Conservation (phyloP, 2,888 invertebrate species). For the Heliconius ethilla region DNA sequence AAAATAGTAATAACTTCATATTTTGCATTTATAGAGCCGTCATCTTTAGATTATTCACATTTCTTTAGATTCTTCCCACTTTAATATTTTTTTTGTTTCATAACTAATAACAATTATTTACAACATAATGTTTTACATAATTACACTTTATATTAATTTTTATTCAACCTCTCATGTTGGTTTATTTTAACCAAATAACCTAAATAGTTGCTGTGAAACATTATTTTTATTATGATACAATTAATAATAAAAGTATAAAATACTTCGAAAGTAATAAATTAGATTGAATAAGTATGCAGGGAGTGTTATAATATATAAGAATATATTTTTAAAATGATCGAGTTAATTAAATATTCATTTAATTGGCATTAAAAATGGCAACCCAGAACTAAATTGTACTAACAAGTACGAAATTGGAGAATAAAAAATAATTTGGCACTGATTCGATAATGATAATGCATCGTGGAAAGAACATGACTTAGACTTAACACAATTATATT, state of each 20-base stretch:
- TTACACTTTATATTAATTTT: not conserved
- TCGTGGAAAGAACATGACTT: conserved; percentile 19
- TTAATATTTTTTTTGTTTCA: not conserved
- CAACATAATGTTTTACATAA: not conserved
- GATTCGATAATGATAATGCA: conserved; percentile 20
- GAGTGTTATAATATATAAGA: not conserved
- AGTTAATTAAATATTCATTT: conserved; percentile 23
- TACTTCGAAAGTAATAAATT: not conserved
- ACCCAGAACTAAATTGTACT: conserved; percentile 4
- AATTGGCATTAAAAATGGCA: conserved; percentile 25
- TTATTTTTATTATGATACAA: not conserved
- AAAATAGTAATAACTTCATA: not conserved
- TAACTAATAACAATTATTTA: not conserved
- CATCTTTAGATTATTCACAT: too few species aligned
- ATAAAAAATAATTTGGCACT: conserved; percentile 34
- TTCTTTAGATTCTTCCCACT: too few species aligned
- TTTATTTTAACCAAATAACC: not conserved
- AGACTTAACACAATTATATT: conserved; percentile 24
- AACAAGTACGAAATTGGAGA: not conserved
- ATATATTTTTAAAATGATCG: not conserved
- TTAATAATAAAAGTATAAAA: not conserved
- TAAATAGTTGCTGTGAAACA: not conserved
- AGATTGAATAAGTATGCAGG: not conserved
- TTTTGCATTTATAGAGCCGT: not conserved
- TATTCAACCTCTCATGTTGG: not conserved